Conservation (phyloP, 1,140 invertebrate genomes). For the Drosophila tropicalis region DNA sequence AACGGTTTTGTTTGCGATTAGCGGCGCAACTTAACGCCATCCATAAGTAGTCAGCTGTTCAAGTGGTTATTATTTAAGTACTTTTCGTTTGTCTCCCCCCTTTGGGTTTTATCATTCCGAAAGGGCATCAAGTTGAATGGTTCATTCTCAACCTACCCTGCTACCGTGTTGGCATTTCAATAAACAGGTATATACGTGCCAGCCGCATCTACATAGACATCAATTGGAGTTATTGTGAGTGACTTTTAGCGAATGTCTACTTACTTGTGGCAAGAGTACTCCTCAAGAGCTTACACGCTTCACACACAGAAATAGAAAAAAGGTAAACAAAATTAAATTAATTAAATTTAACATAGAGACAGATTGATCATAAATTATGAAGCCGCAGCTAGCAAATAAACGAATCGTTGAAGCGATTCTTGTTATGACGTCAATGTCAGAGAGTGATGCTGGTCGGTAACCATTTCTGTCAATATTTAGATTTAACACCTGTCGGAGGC, state of each 20-base stretch:
- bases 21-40: slow-evolving; percentile 27
- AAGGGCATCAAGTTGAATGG: slow-evolving; percentile 7
- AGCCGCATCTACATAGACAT: too few relatives aligned
- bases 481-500: slow-evolving; percentile 54
- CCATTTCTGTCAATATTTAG: slow-evolving; percentile 43
- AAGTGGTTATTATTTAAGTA: slow-evolving; percentile 4
- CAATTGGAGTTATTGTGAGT: too few relatives aligned
- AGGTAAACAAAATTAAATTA: slow-evolving; percentile 7
- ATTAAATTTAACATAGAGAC: slow-evolving; percentile 4
- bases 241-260: too few relatives aligned
- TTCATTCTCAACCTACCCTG: too few relatives aligned
- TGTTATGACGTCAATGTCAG: slow-evolving; percentile 50
- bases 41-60: slow-evolving; percentile 2
- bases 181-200: too few relatives aligned
- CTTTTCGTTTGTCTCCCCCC: background rate
- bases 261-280: background rate
- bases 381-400: background rate
- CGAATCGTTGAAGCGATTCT: slow-evolving; percentile 20
- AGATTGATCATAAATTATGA: background rate
- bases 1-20: slow-evolving; percentile 50
- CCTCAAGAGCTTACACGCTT: slow-evolving; percentile 62
- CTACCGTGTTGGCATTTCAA: too few relatives aligned
- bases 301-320: background rate
- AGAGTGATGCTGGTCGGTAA: slow-evolving; percentile 33
- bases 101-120: slow-evolving; percentile 26